Percentiles rank a stretch among this genome's conserved stretches.
These are phyloP conservation scores for Parthenolecanium corni DNA, from an alignment of 2,888 invertebrate genomes.

Conservation along the genomic window DNA sequence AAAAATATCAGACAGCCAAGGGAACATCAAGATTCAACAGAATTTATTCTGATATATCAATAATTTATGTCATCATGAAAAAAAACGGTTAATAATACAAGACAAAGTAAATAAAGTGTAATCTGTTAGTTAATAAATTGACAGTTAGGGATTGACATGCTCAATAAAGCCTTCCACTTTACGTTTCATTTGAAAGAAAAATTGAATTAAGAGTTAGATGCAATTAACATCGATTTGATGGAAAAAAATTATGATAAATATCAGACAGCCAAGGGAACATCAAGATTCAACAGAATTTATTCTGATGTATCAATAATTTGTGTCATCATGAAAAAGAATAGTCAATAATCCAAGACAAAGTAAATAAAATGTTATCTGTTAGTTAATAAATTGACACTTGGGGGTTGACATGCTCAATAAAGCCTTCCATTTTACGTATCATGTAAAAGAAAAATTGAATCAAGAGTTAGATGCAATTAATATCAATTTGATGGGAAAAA, in stretches of 20 bases:
- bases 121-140: neutral
- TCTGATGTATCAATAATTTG: neutral
- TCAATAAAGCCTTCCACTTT: too few relatives aligned
- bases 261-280: slow-evolving; percentile 30
- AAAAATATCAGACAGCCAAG: slow-evolving; percentile 29
- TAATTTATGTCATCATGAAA: slow-evolving; percentile 5
- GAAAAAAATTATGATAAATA: too few relatives aligned
- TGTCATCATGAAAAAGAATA: slow-evolving; percentile 18
- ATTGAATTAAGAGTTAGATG: too few relatives aligned
- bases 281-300: slow-evolving; percentile 13
- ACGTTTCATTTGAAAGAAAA: too few relatives aligned
- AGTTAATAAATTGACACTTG: neutral
- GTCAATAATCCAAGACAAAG: neutral
- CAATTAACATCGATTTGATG: too few relatives aligned
- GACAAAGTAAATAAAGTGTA: neutral
- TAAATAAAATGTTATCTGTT: neutral
- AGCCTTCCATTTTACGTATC: too few relatives aligned
- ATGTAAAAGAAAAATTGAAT: too few relatives aligned
- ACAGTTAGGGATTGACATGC: neutral
- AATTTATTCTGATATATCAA: neutral
- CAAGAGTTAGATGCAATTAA: too few relatives aligned
- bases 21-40: slow-evolving; percentile 25
- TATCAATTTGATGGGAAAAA: too few relatives aligned
- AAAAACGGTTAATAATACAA: neutral
- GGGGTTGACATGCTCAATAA: too few relatives aligned